phyloP scores from a whole-genome alignment of 2,888 invertebrate genomes.

The Pandemis corylana region DNA sequence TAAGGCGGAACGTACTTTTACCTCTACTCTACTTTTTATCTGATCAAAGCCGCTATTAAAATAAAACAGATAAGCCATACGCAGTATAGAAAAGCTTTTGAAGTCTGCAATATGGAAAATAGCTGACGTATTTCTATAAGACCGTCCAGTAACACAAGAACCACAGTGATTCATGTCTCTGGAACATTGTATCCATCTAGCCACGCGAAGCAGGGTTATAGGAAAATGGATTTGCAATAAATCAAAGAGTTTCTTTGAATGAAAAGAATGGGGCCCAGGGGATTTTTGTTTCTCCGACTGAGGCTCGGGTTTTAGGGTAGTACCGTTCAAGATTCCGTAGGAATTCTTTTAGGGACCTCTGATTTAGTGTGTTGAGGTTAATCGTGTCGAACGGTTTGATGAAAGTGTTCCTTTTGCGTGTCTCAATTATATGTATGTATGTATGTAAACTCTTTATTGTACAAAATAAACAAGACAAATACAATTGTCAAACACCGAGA shows the following conservation, averaged over 20 bases:
- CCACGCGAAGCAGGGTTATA: conserved; percentile 30
- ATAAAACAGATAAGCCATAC: background rate
- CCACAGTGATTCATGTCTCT: background rate
- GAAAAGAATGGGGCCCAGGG: conserved; percentile 38
- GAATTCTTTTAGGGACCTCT: background rate
- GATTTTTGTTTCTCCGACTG: conserved; percentile 32
- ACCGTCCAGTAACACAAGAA: conserved; percentile 9
- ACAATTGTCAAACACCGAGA: too few relatives aligned
- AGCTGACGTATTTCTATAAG: conserved; percentile 13
- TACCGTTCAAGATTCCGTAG: conserved; percentile 15
- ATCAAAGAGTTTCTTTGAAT: conserved; percentile 44
- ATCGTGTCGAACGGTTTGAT: background rate
- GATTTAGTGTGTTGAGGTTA: background rate
- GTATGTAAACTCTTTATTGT: too few relatives aligned
- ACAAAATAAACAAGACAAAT: too few relatives aligned
- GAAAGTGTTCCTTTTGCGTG: too few relatives aligned
- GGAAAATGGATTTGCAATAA: conserved; percentile 42
- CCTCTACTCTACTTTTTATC: too few relatives aligned
- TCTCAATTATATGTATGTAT: too few relatives aligned
- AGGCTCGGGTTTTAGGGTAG: background rate
- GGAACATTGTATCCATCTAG: conserved; percentile 18
- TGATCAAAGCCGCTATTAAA: too few relatives aligned
- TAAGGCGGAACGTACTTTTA: too few relatives aligned
- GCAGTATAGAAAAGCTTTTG: conserved; percentile 9
- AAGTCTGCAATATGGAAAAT: conserved; percentile 15